Base-by-base conservation (phyloP, 2,888 invertebrate genomes). In the Papilio demoleus region DNA sequence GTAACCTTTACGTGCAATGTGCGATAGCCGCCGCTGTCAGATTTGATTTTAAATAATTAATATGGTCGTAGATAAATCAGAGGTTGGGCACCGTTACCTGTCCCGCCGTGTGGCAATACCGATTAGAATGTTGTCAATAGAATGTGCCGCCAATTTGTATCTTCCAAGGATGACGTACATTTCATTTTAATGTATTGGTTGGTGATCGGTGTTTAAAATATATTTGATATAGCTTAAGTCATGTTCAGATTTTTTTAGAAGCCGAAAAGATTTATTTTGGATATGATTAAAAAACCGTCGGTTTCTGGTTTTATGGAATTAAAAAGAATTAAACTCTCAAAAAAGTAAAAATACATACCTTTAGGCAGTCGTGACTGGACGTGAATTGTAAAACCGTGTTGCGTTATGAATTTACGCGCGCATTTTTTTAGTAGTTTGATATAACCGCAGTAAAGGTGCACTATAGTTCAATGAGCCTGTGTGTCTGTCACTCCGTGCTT, bases 371-470 rank as follows among this genome's bases (percentile, higher is more conserved):
- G 38, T 22, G 6, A 38, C 60, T 40, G n/a, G 31, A 31, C 31
- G 24, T 27, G 12, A 19, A 19, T 34, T 14, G 11, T 47, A 17
- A 17, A 11, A 34, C 4, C 5, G 6, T 45, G 6, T 34, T 4
- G 11, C 5, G 8, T 22, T 47, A 22, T 3, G 24, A 19, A 27
- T 4, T 56, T 65, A 61, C 53, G 42, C 56, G 56, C 56, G 62
- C 42, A 56, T 67, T 67, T 27, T 45, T 36, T 45, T 45, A 42
- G 1, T 22, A 31, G 12, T 14, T 9, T 24, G 67, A 67, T 45
- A 58, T 56, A 63, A 67, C 67, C 67, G 34, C 67, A 50, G 56
- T 24, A 36, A 56, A 14, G 36, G 62, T 63, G 42, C 62, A 42
- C 45, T 34, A 42, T 56, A 63, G 56, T 36, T 22, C 38, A 68